Percentiles rank a stretch among this genome's conserved stretches.
phyloP scores from a whole-genome alignment of 2,888 invertebrate genomes.

The Galerucella nymphaeae region DNA sequence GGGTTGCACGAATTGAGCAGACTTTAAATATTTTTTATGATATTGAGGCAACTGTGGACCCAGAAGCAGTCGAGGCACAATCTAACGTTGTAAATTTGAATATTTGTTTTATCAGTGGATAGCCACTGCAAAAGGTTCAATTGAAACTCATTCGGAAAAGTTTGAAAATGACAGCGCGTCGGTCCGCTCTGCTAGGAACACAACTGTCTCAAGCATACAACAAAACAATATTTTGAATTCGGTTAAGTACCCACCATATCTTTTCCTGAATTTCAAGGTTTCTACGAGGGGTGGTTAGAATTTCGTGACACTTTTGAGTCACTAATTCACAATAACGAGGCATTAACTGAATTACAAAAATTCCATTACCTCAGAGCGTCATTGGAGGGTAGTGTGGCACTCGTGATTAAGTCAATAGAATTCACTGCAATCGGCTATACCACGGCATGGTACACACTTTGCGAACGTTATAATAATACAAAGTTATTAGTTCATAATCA shows the following conservation, averaged over 20 bases:
- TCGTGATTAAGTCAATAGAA: slow-evolving; percentile 19
- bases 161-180: too few species aligned
- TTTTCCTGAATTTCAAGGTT: slow-evolving; percentile 14
- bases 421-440: slow-evolving; percentile 19
- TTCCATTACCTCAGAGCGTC: slow-evolving; percentile 34
- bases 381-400: slow-evolving; percentile 26
- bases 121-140: too few species aligned
- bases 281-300: slow-evolving; percentile 15
- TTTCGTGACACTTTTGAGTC: slow-evolving; percentile 29
- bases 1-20: too few species aligned
- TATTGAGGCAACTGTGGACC: too few species aligned
- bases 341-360: slow-evolving; percentile 25
- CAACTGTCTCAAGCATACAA: too few species aligned
- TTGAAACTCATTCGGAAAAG: too few species aligned
- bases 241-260: neutral
- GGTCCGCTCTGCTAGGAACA: too few species aligned
- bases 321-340: slow-evolving; percentile 32
- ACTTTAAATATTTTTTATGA: too few species aligned
- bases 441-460: slow-evolving; percentile 31
- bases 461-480: slow-evolving; percentile 30
- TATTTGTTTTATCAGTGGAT: too few species aligned
- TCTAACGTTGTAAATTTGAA: too few species aligned
- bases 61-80: too few species aligned
- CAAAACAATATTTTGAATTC: too few species aligned
- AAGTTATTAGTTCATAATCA: slow-evolving; percentile 27